phyloP scores from a whole-genome alignment of 2,797 vertebrate genomes.

The Trachops cirrhosus region DNA sequence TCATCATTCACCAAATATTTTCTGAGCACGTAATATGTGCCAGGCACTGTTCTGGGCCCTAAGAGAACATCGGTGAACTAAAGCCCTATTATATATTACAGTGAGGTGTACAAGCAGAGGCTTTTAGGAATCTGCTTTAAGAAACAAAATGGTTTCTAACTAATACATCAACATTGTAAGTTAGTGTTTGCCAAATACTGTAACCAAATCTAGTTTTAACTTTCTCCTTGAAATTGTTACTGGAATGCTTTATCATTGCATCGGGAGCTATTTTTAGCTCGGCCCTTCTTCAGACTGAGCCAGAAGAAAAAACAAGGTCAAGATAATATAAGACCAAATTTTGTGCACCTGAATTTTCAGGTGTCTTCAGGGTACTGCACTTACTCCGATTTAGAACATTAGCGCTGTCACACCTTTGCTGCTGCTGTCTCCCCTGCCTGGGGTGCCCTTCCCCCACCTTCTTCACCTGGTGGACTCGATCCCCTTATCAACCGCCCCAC shows the following conservation, averaged over 20 bases:
- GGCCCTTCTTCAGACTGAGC: slow-evolving; percentile 46
- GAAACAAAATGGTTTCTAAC: slow-evolving; percentile 18
- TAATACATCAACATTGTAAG: slow-evolving; percentile 24
- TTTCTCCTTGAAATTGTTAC: slow-evolving; percentile 58
- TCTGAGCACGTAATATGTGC: not conserved
- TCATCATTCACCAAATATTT: not conserved
- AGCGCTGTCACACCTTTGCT: not conserved
- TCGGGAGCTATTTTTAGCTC: slow-evolving; percentile 65
- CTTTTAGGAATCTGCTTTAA: not conserved
- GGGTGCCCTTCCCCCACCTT: not conserved
- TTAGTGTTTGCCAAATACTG: slow-evolving; percentile 28
- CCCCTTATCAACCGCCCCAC: not conserved
- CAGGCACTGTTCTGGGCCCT: not conserved
- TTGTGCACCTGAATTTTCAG: slow-evolving; percentile 39
- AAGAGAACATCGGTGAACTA: not conserved
- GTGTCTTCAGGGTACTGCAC: not conserved
- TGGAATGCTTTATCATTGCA: slow-evolving; percentile 60
- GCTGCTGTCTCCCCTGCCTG: not conserved
- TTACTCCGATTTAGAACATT: not conserved
- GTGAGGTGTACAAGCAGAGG: not conserved
- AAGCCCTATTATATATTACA: not conserved
- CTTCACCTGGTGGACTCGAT: not conserved
- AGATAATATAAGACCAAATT: slow-evolving; percentile 61
- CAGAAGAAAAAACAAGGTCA: slow-evolving; percentile 69
- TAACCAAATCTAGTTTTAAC: slow-evolving; percentile 53